Evolutionary conservation across 2,888 invertebrate genomes (phyloP).

Genomic region (Eupithecia abbreviata): DNA sequence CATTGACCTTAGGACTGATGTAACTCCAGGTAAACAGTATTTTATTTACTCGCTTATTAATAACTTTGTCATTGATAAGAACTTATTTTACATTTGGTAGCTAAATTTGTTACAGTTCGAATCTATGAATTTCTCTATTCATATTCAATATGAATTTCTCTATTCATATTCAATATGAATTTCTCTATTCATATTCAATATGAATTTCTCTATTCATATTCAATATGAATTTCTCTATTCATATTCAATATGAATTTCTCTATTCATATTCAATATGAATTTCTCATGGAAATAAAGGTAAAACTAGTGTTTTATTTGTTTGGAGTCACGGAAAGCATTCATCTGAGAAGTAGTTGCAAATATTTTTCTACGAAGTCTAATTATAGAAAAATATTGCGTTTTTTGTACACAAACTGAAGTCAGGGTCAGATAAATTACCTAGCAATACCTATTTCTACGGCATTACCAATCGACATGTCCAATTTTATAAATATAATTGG

Average conservation of each 20-base stretch:
- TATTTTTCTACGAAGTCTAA: not conserved
- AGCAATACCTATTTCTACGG: not conserved
- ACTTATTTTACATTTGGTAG: not conserved
- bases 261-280: no score
- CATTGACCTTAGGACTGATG: conserved; percentile 61
- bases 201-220: no score
- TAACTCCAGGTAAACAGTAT: conserved; percentile 65
- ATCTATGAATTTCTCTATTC: no score
- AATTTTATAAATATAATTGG: not conserved
- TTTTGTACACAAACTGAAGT: not conserved
- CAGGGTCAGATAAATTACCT: not conserved
- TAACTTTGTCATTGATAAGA: not conserved
- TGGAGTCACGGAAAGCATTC: not conserved
- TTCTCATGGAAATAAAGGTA: no score
- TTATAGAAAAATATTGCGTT: not conserved
- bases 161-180: no score
- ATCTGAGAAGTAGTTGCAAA: not conserved
- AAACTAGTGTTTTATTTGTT: no score
- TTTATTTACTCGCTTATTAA: not conserved
- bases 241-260: no score
- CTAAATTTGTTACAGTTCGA: not conserved
- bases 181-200: no score
- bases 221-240: no score
- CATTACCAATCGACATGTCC: not conserved
- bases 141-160: no score